Evolutionary conservation across 2,797 vertebrate species (phyloP).

Genomic region (Aselliscus stoliczkanus): DNA sequence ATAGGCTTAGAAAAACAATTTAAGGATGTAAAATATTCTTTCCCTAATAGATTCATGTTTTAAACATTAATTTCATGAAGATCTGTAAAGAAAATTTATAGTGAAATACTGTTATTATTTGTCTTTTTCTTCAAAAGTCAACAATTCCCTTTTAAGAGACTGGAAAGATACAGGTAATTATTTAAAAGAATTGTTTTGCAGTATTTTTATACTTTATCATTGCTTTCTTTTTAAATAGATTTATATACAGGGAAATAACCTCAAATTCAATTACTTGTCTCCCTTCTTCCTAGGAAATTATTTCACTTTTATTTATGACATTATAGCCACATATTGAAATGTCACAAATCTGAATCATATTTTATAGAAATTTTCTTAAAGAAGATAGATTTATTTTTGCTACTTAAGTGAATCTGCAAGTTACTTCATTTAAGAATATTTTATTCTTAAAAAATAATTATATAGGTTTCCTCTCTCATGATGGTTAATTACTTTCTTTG

Average conservation of each 20-base stretch:
- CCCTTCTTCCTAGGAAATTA: not conserved
- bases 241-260: not conserved
- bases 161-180: not conserved
- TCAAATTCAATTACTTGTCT: not conserved
- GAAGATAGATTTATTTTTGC: not conserved
- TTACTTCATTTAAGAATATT: slow-evolving; percentile 52
- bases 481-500: slow-evolving; percentile 42
- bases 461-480: slow-evolving; percentile 43
- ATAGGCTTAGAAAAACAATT: not conserved
- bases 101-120: not conserved
- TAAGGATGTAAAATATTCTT: not conserved
- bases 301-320: slow-evolving; percentile 58
- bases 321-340: slow-evolving; percentile 31
- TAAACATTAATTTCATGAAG: not conserved
- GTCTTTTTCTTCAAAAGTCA: not conserved
- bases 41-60: not conserved
- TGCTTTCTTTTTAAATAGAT: not conserved
- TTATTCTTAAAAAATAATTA: slow-evolving; percentile 8
- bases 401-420: not conserved
- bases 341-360: slow-evolving; percentile 57
- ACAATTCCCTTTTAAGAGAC: not conserved
- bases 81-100: not conserved
- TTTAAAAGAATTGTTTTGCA: not conserved
- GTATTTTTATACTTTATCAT: not conserved
- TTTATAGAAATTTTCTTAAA: not conserved